Conservation (phyloP, 2,113 vertebrate species). For the Malurus elegans region DNA sequence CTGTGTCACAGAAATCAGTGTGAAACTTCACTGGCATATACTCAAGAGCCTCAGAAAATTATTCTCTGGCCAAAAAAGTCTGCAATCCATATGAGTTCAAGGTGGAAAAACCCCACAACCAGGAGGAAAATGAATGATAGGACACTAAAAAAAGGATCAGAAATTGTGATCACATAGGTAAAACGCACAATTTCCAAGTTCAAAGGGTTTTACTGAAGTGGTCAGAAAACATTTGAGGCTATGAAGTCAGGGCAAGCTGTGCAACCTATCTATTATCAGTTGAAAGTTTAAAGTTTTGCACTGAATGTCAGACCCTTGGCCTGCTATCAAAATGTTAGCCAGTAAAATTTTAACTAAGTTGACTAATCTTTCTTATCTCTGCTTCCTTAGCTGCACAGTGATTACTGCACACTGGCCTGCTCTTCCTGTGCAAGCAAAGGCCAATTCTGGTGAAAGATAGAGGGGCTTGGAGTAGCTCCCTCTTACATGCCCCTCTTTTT, state of each 20-base stretch:
- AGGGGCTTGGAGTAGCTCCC: background rate
- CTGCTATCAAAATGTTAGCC: background rate
- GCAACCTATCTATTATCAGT: constrained; percentile 35
- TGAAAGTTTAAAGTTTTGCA: constrained; percentile 12
- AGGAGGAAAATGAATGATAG: background rate
- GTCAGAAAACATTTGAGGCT: background rate
- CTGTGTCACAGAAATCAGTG: background rate
- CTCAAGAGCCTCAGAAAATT: background rate
- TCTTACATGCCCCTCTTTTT: background rate
- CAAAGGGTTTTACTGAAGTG: background rate
- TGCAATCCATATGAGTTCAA: background rate
- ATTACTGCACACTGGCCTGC: background rate
- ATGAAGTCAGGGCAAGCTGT: background rate
- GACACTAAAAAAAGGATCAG: background rate
- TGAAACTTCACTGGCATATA: background rate
- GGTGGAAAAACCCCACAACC: background rate
- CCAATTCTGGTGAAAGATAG: background rate
- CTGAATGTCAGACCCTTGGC: constrained; percentile 41
- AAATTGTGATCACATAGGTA: background rate
- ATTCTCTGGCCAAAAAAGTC: background rate
- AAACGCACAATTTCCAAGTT: background rate
- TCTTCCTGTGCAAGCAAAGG: background rate
- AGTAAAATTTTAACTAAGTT: constrained; percentile 57
- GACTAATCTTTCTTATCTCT: constrained; percentile 37
- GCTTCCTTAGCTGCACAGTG: background rate